phyloP scores from a whole-genome alignment of 2,888 invertebrate genomes.

The Mesopsocus fuscifrons region DNA sequence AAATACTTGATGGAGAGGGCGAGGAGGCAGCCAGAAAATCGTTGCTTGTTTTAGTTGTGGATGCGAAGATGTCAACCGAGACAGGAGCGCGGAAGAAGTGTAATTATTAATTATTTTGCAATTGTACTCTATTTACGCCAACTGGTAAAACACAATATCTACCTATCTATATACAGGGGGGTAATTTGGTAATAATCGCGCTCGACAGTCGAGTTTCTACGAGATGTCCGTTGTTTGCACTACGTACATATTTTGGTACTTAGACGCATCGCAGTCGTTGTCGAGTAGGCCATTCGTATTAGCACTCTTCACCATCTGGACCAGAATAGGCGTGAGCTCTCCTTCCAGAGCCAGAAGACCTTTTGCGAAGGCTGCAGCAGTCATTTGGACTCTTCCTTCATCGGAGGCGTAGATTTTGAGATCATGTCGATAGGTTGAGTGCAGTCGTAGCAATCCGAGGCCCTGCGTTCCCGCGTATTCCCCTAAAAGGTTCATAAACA shows the following conservation, averaged over 20 bases:
- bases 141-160: too few species aligned
- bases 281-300: slow-evolving; percentile 96
- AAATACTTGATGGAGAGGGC: too few species aligned
- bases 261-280: slow-evolving; percentile 94
- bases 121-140: too few species aligned
- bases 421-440: slow-evolving; percentile 97
- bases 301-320: slow-evolving; percentile 99
- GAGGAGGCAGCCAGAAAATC: too few species aligned
- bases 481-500: slow-evolving; percentile 24
- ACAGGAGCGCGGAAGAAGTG: too few species aligned
- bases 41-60: too few species aligned
- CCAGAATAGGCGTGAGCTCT: slow-evolving; percentile 93
- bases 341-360: slow-evolving; percentile 94
- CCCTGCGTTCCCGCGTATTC: slow-evolving; percentile 90
- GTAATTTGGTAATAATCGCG: too few species aligned
- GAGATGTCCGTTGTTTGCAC: too few species aligned
- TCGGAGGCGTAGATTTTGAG: slow-evolving; percentile 99
- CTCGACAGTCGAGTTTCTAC: too few species aligned
- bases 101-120: too few species aligned
- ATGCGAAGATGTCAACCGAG: too few species aligned
- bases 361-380: slow-evolving; percentile 98
- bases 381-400: slow-evolving; percentile 99
- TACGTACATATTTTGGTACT: slow-evolving; percentile 84
- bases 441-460: slow-evolving; percentile 79
- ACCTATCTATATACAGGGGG: too few species aligned